Evolutionary conservation across 2,797 vertebrate genomes (phyloP), one percentile per base, ranked within the genome.

Genomic region (Botia kubotai): DNA sequence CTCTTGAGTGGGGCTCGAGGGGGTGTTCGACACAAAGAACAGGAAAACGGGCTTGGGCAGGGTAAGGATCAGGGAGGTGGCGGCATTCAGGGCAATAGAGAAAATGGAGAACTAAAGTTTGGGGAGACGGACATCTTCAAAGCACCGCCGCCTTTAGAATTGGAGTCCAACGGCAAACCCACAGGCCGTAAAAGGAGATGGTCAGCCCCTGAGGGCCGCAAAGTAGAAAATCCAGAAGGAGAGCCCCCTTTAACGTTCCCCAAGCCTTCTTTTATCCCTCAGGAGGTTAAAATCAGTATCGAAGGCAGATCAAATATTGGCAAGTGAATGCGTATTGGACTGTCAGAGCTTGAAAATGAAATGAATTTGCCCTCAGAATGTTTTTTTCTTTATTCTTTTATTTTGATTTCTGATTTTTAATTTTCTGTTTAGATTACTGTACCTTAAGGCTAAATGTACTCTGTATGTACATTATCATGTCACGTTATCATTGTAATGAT

Each of bases 221-320:
- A 98, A 93, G 93, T 98, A 89, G 97, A 98, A 91, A 97, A 95
- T 90, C 89, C 92, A 0, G 97, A 99, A 88, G 96, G 97, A 84
- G 98, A 99, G 91, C 96, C 95, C 17, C 97, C 97, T 73, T 92
- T 96, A 94, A 96, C 95, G 94, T 96, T 98, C 90, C 97, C 97
- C 81, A 98, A 97, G 92, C 96, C 96, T 92, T 97, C 97, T 87
- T 98, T 99, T 91, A 96, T 99, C 94, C 94, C 97, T 94, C 95
- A 97, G 88, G 96, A 98, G 95, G 94, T 99, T 93, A 99, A 99
- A 93, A 96, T 98, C 93, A 97, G 96, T 95, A 98, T 99, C 71
- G 98, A 99, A 94, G 98, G 98, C 92, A 96, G 96, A 91, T 99
- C 98, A 79, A 98, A 96, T 77, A 93, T 97, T 91, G 98, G 97